Percentiles rank a stretch among this genome's conserved stretches.
These are phyloP conservation scores for Syngnathus floridae DNA, from an alignment of 2,113 vertebrate genomes.

Conservation along the genomic window DNA sequence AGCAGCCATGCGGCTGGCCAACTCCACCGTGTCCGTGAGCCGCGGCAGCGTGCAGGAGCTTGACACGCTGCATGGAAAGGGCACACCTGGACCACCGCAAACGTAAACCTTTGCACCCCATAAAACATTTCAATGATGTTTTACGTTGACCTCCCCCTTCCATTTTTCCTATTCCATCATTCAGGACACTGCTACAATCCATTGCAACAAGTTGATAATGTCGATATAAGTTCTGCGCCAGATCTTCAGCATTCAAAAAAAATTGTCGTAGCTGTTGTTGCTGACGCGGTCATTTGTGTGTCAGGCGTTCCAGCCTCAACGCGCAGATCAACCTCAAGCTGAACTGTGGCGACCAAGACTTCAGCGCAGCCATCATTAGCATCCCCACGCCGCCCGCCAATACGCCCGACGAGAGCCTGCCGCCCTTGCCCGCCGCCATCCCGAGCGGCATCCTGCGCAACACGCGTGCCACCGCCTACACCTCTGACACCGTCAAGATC, in stretches of 20 bases:
- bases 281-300: neutral
- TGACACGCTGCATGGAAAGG: slow-evolving; percentile 74
- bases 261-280: neutral
- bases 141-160: neutral
- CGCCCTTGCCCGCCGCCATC: slow-evolving; percentile 69
- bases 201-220: neutral
- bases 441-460: slow-evolving; percentile 73
- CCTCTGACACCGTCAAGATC: slow-evolving; percentile 79
- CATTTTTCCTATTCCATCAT: no score
- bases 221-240: neutral
- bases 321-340: slow-evolving; percentile 79
- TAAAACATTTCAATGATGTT: neutral
- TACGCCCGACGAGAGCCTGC: slow-evolving; percentile 81
- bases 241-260: neutral
- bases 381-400: slow-evolving; percentile 86
- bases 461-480: slow-evolving; percentile 72
- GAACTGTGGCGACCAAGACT: slow-evolving; percentile 80
- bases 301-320: slow-evolving; percentile 85
- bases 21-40: slow-evolving; percentile 84
- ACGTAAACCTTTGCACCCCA: slow-evolving; percentile 60
- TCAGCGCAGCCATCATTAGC: slow-evolving; percentile 84
- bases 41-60: slow-evolving; percentile 84
- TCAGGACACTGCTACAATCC: neutral
- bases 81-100: slow-evolving; percentile 61
- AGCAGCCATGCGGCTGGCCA: slow-evolving; percentile 80